These are phyloP conservation scores for Cactoblastis cactorum DNA, from an alignment of 2,888 invertebrate species.

Conservation along the genomic window DNA sequence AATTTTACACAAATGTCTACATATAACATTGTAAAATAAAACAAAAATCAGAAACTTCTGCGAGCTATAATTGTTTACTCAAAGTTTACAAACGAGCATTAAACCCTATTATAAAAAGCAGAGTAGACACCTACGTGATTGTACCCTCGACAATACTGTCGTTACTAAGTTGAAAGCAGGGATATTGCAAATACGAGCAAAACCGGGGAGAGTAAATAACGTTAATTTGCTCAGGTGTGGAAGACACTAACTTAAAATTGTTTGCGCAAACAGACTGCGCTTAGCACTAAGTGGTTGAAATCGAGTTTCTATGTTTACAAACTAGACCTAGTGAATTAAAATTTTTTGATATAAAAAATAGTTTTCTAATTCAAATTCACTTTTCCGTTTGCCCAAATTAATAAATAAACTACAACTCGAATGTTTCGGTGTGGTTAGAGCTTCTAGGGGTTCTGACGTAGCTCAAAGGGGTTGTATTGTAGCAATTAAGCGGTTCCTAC, in stretches of 20 bases:
- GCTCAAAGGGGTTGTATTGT: not conserved
- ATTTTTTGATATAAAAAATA: too few species aligned
- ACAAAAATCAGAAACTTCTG: too few species aligned
- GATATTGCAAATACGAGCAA: not conserved
- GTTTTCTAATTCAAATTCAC: too few species aligned
- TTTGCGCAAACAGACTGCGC: conserved; percentile 22
- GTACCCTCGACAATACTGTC: conserved; percentile 1
- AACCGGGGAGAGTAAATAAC: conserved; percentile 24
- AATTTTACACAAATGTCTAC: too few species aligned
- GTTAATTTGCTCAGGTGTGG: conserved; percentile 43
- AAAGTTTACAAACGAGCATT: too few species aligned
- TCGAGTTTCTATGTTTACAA: not conserved
- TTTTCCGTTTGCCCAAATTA: too few species aligned
- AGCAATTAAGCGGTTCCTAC: too few species aligned
- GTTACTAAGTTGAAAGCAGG: not conserved
- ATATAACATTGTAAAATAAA: too few species aligned
- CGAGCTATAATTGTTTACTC: too few species aligned
- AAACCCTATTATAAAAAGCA: not conserved
- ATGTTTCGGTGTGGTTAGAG: not conserved
- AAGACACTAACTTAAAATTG: conserved; percentile 37
- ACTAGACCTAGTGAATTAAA: too few species aligned
- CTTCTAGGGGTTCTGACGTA: not conserved
- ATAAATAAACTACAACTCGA: too few species aligned
- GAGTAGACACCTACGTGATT: not conserved
- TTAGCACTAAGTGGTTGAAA: conserved; percentile 8